Evolutionary conservation across 2,113 vertebrate species (phyloP).

Genomic region (pig (Sus scrofa)): DNA sequence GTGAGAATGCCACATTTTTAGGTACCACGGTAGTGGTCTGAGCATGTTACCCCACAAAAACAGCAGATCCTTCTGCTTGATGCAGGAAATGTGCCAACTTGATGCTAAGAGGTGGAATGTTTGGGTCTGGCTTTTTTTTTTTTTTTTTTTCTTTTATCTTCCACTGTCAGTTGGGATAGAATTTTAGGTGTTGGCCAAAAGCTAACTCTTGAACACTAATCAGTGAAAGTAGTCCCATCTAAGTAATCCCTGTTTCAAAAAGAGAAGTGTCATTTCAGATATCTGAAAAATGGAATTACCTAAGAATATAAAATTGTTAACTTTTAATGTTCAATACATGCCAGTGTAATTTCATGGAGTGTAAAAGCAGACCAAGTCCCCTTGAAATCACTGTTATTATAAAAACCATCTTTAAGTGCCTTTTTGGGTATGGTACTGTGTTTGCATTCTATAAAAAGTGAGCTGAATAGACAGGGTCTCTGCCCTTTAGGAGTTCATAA

Average conservation of each 20-base stretch:
- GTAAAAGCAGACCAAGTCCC: background rate
- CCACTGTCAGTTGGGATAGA: background rate
- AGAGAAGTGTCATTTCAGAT: background rate
- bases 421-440: conserved; percentile 66
- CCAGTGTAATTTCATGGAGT: background rate
- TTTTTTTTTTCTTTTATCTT: background rate
- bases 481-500: conserved; percentile 71
- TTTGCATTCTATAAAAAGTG: conserved; percentile 68
- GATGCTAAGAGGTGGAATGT: conserved; percentile 19
- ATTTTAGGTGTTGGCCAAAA: conserved; percentile 3
- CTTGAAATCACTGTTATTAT: conserved; percentile 61
- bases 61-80: background rate
- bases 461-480: conserved; percentile 53
- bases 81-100: background rate
- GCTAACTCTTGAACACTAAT: conserved; percentile 8
- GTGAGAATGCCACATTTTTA: background rate
- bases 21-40: background rate
- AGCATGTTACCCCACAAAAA: background rate
- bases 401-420: conserved; percentile 65
- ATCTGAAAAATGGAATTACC: conserved; percentile 32
- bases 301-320: conserved; percentile 20
- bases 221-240: conserved; percentile 3
- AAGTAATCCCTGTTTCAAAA: conserved; percentile 42
- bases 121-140: background rate
- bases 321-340: background rate